Base-by-base conservation (phyloP, 1,140 invertebrate species). In the Belonocnema kinseyi region DNA sequence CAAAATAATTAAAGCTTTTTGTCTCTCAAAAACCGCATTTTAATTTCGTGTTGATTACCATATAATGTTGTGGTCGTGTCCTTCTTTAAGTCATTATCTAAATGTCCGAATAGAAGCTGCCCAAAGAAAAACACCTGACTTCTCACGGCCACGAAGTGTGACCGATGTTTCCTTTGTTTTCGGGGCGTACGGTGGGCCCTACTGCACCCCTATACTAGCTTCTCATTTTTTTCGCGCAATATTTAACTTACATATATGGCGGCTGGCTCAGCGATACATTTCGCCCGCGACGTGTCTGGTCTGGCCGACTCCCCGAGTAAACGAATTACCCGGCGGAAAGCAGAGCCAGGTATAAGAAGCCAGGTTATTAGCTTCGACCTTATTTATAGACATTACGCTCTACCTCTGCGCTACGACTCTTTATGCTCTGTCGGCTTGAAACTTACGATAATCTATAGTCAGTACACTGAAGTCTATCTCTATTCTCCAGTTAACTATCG, bases 361-460 rank as follows among this genome's bases (percentile, higher is more conserved):
- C 75, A 77, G 83, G 77, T 85, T 85, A 87, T 85, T 85, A 85
- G 80, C 79, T 83, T 70, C 79, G 17, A 70, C 76, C 79, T 84
- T 86, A 84, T 85, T 84, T 85, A 85, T 84, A 83, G 83, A 78
- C 77, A 76, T 78, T 80, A 78, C 74, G 76, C 78, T 72, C 80
- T 46, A 46, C 40, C 40, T 46, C 40, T 46, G 61, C 58, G 51
- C 40, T 8, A 8, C 40, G 40, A 75, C 74, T 66, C 58, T 73
- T 51, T 46, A 66, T 66, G 54, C 61, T 66, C 61, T 10, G 61
- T 40, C 13, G 61, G 61, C 61, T 72, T 77, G 8, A 54, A 61
- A 73, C 71, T 61, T 66, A 66, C 61, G 40, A 66, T 26, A 40
- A 33, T 33, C 61, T 66, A 40, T 66, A 66, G 58, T 21, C 13